phyloP scores from a whole-genome alignment of 2,888 invertebrate genomes.

The Agrotis clavis region DNA sequence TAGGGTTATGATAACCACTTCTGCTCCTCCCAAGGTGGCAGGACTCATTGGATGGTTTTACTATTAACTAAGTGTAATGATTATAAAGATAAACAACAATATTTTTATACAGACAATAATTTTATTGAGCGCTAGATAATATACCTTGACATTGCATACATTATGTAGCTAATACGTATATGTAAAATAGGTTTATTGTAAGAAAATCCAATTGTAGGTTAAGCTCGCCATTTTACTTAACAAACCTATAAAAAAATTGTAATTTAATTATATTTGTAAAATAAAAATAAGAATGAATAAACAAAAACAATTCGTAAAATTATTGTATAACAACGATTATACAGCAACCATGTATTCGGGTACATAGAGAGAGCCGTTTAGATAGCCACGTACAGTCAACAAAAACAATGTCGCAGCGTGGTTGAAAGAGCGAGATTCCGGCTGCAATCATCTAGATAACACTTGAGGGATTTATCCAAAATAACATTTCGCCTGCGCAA shows the following conservation, averaged over 20 bases:
- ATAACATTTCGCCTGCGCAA: slow-evolving; percentile 82
- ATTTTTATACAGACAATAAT: background rate
- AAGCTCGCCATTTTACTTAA: no score
- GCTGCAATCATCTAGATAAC: slow-evolving; percentile 81
- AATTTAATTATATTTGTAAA: no score
- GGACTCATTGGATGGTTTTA: no score
- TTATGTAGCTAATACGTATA: no score
- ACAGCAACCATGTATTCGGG: slow-evolving; percentile 2
- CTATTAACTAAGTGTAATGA: background rate
- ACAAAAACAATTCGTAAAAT: slow-evolving; percentile 5
- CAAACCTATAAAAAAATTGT: no score
- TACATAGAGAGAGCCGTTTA: slow-evolving; percentile 14
- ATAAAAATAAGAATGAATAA: background rate
- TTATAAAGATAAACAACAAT: background rate
- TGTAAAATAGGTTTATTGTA: no score
- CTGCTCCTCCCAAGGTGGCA: no score
- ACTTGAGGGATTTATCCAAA: slow-evolving; percentile 83
- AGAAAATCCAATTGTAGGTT: no score
- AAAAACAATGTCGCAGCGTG: slow-evolving; percentile 65
- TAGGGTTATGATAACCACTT: no score
- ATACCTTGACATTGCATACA: no score
- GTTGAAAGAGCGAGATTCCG: slow-evolving; percentile 68
- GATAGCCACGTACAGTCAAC: slow-evolving; percentile 52
- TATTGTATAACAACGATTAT: background rate
- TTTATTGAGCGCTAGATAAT: background rate